Conservation (phyloP, 2,113 vertebrate species). For the Monarcha castaneiventris region DNA sequence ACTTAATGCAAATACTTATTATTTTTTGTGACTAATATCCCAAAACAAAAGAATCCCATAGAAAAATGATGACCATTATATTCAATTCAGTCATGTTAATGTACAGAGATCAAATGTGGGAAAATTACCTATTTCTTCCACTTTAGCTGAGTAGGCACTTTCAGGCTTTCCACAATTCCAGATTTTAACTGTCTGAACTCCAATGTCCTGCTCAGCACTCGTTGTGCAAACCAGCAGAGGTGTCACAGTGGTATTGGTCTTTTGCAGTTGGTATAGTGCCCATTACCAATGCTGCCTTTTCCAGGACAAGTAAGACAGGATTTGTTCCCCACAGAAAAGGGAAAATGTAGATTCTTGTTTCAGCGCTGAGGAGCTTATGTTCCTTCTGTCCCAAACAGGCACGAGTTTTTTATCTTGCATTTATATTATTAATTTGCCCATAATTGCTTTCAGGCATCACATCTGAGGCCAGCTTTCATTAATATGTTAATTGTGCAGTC, state of each 20-base stretch:
- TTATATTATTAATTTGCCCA: slow-evolving; percentile 54
- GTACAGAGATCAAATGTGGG: background rate
- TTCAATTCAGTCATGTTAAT: background rate
- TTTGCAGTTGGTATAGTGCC: background rate
- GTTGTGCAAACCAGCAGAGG: background rate
- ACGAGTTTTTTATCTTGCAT: background rate
- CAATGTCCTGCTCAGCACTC: fast-evolving
- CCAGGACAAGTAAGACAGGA: background rate
- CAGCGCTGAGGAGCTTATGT: background rate
- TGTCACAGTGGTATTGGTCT: background rate
- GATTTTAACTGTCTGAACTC: background rate
- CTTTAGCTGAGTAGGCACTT: background rate
- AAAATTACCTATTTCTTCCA: background rate
- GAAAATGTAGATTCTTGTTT: background rate
- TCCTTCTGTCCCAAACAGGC: background rate
- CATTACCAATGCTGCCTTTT: background rate
- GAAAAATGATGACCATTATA: background rate
- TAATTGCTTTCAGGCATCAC: slow-evolving; percentile 49
- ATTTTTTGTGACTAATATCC: background rate
- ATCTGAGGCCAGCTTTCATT: slow-evolving; percentile 64
- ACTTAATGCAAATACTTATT: background rate
- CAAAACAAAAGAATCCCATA: background rate
- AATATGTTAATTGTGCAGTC: slow-evolving; percentile 65
- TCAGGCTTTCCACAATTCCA: background rate
- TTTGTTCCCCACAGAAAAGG: background rate